A percentile compares a stretch with the other conserved stretches of the same genome.
Evolutionary conservation across 2,797 vertebrate species (phyloP).

Genomic region (Intellagama lesueurii): DNA sequence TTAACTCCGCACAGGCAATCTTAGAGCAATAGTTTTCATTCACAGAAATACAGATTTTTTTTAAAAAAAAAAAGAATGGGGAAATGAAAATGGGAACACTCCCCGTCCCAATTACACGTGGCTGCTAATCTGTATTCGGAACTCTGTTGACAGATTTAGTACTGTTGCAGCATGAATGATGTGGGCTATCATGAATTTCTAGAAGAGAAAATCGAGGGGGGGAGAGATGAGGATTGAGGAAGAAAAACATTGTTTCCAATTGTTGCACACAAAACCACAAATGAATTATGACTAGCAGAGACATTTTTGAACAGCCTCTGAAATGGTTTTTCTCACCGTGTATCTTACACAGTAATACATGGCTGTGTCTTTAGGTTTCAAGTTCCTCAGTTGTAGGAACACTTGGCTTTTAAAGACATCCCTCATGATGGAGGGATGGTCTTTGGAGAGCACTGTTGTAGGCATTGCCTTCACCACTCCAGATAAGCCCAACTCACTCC

Average conservation of each 20-base stretch:
- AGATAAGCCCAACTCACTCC: background rate
- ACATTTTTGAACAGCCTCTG: background rate
- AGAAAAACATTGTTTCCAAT: background rate
- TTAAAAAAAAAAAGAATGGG: no score
- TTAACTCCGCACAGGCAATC: no score
- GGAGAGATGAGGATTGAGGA: background rate
- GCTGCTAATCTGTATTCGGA: no score
- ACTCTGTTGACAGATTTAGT: no score
- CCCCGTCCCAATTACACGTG: no score
- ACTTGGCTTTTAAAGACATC: slow-evolving; percentile 4
- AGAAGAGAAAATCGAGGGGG: background rate
- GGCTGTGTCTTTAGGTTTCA: slow-evolving; percentile 39
- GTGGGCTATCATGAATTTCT: background rate
- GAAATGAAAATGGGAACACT: no score
- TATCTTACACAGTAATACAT: slow-evolving; percentile 30
- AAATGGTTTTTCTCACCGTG: background rate
- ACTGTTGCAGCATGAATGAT: no score
- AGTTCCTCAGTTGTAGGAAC: background rate
- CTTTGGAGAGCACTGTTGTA: background rate
- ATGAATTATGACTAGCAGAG: background rate
- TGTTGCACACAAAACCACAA: background rate
- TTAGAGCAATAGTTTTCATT: no score
- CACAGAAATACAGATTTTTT: no score
- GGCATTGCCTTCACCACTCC: background rate
- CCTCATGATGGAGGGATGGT: background rate